These are phyloP conservation scores for Rhopilema esculentum DNA, from an alignment of 30 jellyfish, hydroid and myxozoan genomes.

Conservation along the genomic window DNA sequence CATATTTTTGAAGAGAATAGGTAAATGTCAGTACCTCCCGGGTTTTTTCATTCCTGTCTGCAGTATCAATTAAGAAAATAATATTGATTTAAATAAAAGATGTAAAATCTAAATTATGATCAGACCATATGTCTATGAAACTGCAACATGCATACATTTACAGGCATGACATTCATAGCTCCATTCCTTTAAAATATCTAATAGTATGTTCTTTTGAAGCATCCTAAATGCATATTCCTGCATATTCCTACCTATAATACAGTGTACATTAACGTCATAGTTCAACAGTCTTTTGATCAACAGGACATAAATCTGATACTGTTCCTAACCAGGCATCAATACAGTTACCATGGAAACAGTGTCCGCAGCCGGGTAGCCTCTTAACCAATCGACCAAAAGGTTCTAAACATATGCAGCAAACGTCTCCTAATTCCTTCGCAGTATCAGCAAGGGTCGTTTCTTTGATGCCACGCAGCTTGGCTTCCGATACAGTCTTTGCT, in stretches of 20 bases:
- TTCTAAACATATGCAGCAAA: slow-evolving; percentile 72
- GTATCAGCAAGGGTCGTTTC: slow-evolving; percentile 2
- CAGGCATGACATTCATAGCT: too few species aligned
- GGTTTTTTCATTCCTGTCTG: too few species aligned
- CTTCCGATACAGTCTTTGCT: slow-evolving; percentile 9
- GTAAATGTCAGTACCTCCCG: too few species aligned
- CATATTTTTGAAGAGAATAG: too few species aligned
- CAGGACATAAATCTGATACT: slow-evolving; percentile 46
- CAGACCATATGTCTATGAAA: too few species aligned
- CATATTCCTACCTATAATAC: background rate
- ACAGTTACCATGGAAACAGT: slow-evolving; percentile 80
- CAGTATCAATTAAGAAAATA: too few species aligned
- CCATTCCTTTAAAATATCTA: too few species aligned
- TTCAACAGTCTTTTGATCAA: slow-evolving; percentile 23
- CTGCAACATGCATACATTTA: too few species aligned
- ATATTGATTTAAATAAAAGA: too few species aligned
- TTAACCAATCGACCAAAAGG: slow-evolving; percentile 32
- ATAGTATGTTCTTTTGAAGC: too few species aligned
- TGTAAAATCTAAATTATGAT: too few species aligned
- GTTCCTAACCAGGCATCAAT: slow-evolving; percentile 77
- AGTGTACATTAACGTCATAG: background rate
- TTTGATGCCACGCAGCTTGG: background rate
- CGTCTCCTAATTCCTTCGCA: slow-evolving; percentile 14
- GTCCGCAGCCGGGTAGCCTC: slow-evolving; percentile 76
- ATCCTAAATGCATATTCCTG: too few species aligned